Base-by-base conservation (phyloP, 2,888 invertebrate genomes). In the Tenthredo scrophulariae region DNA sequence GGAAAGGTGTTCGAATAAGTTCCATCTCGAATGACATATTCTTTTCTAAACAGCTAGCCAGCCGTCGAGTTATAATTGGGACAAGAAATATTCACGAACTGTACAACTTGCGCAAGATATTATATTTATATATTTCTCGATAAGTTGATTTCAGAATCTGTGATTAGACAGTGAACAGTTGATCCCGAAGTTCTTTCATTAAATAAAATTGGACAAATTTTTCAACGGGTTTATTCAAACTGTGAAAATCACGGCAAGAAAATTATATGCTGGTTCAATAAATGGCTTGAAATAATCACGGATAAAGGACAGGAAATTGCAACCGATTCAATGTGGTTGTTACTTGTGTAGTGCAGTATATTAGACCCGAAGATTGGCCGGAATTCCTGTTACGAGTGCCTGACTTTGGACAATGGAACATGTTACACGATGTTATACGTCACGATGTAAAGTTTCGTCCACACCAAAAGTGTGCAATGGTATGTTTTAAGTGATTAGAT, bases 351-450 rank as follows among this genome's bases (percentile, higher is more conserved):
- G 37, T 62, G 62, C 58, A 29, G 58, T 62, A 62, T 80, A 80
- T 58, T 80, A 58, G 26, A 80, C 62, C 62, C 80, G 80, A 80
- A 80, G 80, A 80, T 80, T 80, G 80, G 40, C 70, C 83, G 83
- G 83, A 83, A 83, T 83, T 83, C 83, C 83, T 83, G 65, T 83
- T 67, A 67, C 83, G 50, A 83, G 33, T 67, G 83, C 46, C 83
- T 50, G 67, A 70, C 70, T 67, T 83, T 83, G 67, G 67, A 65
- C 67, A 50, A 67, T 67, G 46, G 65, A 50, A 29, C 83, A 46
- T 70, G 83, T 50, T 83, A 83, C 83, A 70, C 83, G 83, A 83
- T 50, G 83, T 15, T n/a, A 22, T 15, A 74, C 40, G 29, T 74
- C 43, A 22, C 15, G 18, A 6, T 37, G 33, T 58, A n/a, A 80